A percentile compares a stretch with the other conserved stretches of the same genome.
Conservation (phyloP, 2,113 vertebrate species). For the Balaeniceps rex region DNA sequence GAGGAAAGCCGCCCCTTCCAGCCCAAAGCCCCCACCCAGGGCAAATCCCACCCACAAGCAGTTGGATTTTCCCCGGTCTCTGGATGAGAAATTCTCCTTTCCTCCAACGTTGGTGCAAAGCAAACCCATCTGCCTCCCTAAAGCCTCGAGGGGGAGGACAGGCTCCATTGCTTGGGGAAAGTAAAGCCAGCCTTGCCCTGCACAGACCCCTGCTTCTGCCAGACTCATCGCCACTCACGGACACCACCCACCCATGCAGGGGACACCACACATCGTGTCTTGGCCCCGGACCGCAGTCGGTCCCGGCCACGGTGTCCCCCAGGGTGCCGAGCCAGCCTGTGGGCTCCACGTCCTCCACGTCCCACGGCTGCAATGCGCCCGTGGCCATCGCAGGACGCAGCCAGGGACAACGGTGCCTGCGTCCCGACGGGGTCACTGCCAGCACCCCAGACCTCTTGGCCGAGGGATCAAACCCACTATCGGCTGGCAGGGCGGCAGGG, state of each 20-base stretch:
- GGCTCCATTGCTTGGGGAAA: rapidly evolving
- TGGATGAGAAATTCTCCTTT: not conserved
- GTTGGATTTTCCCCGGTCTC: not conserved
- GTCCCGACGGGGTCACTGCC: rapidly evolving
- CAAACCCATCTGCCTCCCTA: not conserved
- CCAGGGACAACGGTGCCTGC: not conserved
- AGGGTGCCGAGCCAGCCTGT: not conserved
- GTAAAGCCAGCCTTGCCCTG: not conserved
- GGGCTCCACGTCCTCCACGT: not conserved
- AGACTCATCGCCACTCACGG: not conserved
- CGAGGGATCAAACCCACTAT: not conserved
- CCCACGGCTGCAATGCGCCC: not conserved
- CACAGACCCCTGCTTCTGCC: not conserved
- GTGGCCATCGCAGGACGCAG: rapidly evolving
- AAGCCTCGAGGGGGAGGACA: not conserved
- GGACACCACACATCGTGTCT: rapidly evolving
- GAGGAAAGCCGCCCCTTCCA: not conserved
- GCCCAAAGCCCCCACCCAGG: not conserved
- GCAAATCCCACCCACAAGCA: not conserved
- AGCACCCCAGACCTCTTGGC: not conserved
- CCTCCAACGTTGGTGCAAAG: not conserved
- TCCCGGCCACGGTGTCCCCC: not conserved
- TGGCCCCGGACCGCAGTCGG: rapidly evolving
- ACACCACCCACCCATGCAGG: too few species aligned
- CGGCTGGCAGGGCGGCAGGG: rapidly evolving